Evolutionary conservation across 1,140 invertebrate genomes (phyloP), one percentile per base, ranked within the genome.

Genomic region (Pseudomyrmex flavicornis): DNA sequence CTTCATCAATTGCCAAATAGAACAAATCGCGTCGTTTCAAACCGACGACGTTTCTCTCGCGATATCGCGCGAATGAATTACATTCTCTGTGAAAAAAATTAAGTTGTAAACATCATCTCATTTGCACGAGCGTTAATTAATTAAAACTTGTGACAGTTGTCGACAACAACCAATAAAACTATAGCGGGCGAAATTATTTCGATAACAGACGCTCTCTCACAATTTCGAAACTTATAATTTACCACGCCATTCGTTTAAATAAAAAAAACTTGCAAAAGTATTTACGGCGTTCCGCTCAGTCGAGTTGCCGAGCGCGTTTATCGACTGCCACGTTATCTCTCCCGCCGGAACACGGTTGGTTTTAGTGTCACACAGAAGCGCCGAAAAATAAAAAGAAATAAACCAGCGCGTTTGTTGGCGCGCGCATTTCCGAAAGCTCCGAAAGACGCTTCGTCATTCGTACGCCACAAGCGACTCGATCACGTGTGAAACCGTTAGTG

Each of bases 401-500:
- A 35, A 3, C 7, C 7, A 0, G 35, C 35, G 35, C 35, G 35
- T 35, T 35, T 35, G 35, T 35, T 35, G 35, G 35, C 35, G 2
- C 8, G 7, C 17, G 26, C 17, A 58, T 22, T 69, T 17, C 20
- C 48, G 65, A 70, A 35, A 22, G 9, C 17, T 44, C 52, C 17
- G 17, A 20, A 50, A 35, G 15, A 20, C 58, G 58, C 59, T 79
- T 79, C 48, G 54, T 79, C 54, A 70, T 79, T 79, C 65, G 20
- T 79, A 79, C 5, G 10, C 35, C 15, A 10, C 2, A 2, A 79
- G 26, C 44, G 20, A 22, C 35, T 58, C 9, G 63, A 50, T 59
- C 56, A 79, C 44, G 20, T 69, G 20, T 22, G 44, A 70, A 26
- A 70, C 20, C 63, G 54, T 79, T 79, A 79, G 20, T 70, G 65